These are phyloP conservation scores for Asbolus verrucosus DNA, from an alignment of 1,140 invertebrate genomes.

Conservation along the genomic window DNA sequence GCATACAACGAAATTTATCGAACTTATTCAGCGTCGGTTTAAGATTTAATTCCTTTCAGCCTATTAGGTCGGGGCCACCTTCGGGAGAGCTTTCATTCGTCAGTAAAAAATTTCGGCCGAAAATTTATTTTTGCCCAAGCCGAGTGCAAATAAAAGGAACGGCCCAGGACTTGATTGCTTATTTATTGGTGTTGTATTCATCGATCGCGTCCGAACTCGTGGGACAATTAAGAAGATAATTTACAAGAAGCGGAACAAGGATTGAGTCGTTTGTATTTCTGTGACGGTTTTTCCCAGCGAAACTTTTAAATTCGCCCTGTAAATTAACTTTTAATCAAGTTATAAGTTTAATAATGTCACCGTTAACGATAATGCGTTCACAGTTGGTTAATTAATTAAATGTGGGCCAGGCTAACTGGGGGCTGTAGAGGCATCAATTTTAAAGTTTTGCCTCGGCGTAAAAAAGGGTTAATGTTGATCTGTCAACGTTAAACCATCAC, in stretches of 20 bases:
- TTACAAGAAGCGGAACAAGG: slow-evolving; percentile 25
- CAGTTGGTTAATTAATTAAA: slow-evolving; percentile 32
- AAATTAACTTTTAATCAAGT: slow-evolving; percentile 37
- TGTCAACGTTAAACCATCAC: slow-evolving; percentile 10
- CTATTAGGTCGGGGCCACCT: too few relatives aligned
- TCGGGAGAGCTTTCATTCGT: slow-evolving; percentile 8
- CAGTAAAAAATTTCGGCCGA: slow-evolving; percentile 7
- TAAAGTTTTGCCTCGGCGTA: slow-evolving; percentile 13
- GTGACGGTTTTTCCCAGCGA: slow-evolving; percentile 1
- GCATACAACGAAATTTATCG: slow-evolving; percentile 23
- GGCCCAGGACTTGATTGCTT: slow-evolving; percentile 1
- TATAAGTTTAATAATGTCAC: slow-evolving; percentile 35
- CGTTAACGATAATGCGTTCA: slow-evolving; percentile 21
- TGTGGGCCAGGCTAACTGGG: background rate
- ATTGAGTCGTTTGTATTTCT: slow-evolving; percentile 26
- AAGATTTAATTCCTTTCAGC: slow-evolving; percentile 22
- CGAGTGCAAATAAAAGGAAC: slow-evolving; percentile 18
- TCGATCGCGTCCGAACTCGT: slow-evolving; percentile 23
- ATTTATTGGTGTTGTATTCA: slow-evolving; percentile 27
- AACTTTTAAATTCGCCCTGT: slow-evolving; percentile 22
- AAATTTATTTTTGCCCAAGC: slow-evolving; percentile 7
- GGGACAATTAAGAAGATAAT: slow-evolving; percentile 30
- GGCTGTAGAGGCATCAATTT: slow-evolving; percentile 12
- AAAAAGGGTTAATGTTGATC: slow-evolving; percentile 20
- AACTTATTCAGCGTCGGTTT: slow-evolving; percentile 23